A percentile compares a stretch with the other conserved stretches of the same genome.
phyloP scores from a whole-genome alignment of 2,888 invertebrate species.

The Cerastoderma edule region DNA sequence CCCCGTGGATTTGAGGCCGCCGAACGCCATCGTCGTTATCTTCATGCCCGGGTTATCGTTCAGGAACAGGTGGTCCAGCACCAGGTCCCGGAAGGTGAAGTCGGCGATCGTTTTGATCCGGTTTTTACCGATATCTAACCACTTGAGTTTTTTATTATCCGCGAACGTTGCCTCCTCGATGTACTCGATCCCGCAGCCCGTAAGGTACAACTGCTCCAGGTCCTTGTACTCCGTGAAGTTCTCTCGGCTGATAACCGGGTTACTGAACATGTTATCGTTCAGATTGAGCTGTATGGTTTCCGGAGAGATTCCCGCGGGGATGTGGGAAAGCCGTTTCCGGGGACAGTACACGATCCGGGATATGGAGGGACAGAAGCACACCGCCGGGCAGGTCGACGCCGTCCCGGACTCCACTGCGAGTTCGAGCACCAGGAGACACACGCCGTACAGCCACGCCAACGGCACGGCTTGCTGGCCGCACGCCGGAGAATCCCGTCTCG shows the following conservation, averaged over 20 bases:
- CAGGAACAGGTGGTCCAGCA: constrained; percentile 80
- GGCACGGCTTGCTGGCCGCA: constrained; percentile 4
- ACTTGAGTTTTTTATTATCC: constrained; percentile 78
- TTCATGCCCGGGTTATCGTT: constrained; percentile 81
- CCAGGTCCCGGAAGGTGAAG: constrained; percentile 80
- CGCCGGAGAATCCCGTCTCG: neutral
- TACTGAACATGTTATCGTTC: constrained; percentile 79
- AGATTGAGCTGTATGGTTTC: constrained; percentile 80
- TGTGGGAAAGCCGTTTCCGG: constrained; percentile 74
- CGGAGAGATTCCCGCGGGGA: constrained; percentile 79
- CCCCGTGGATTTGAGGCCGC: constrained; percentile 78
- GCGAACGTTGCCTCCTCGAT: constrained; percentile 80
- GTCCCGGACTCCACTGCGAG: constrained; percentile 34
- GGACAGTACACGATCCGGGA: constrained; percentile 81
- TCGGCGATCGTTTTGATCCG: constrained; percentile 78
- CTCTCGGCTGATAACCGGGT: constrained; percentile 70
- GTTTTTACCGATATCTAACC: constrained; percentile 82
- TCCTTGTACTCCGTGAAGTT: constrained; percentile 79
- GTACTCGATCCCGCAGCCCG: constrained; percentile 80
- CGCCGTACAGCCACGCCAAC: constrained; percentile 33
- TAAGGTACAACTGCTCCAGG: constrained; percentile 80
- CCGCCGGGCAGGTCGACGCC: constrained; percentile 73
- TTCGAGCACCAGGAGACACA: constrained; percentile 45
- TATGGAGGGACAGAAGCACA: constrained; percentile 80
- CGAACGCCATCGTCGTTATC: constrained; percentile 76